phyloP scores from a whole-genome alignment of 1,140 invertebrate genomes.

The Leptopilina clavipes region DNA sequence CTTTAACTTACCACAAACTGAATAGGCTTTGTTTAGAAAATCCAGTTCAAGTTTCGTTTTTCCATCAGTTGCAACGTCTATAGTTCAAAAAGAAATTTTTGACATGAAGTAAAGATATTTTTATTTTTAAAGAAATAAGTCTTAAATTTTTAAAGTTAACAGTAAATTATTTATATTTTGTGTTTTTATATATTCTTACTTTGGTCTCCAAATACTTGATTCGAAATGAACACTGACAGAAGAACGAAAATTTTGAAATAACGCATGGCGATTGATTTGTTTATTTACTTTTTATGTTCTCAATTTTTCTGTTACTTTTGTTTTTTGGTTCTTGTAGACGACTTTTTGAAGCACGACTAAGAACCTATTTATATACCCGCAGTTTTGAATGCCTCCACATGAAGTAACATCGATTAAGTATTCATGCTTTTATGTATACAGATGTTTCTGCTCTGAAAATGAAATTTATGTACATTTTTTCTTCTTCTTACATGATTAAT shows the following conservation, averaged over 20 bases:
- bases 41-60: background rate
- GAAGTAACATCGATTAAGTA: conserved; percentile 12
- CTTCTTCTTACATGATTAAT: background rate
- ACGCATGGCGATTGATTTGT: background rate
- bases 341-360: background rate
- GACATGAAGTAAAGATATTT: no score
- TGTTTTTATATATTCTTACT: background rate
- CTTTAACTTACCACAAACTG: conserved; percentile 3
- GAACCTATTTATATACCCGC: background rate
- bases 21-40: background rate
- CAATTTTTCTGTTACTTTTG: background rate
- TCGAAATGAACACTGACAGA: background rate
- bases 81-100: no score
- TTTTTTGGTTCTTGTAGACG: background rate
- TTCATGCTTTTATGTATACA: conserved; percentile 12
- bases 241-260: background rate
- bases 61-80: background rate
- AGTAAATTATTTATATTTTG: background rate
- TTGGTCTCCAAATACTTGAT: background rate
- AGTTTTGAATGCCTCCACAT: background rate
- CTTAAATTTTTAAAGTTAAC: no score
- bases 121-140: no score
- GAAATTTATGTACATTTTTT: background rate
- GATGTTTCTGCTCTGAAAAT: background rate
- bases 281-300: background rate